These are phyloP conservation scores for Schizothorax lantsangensis DNA, from an alignment of 2,797 vertebrate genomes.

Conservation along the genomic window DNA sequence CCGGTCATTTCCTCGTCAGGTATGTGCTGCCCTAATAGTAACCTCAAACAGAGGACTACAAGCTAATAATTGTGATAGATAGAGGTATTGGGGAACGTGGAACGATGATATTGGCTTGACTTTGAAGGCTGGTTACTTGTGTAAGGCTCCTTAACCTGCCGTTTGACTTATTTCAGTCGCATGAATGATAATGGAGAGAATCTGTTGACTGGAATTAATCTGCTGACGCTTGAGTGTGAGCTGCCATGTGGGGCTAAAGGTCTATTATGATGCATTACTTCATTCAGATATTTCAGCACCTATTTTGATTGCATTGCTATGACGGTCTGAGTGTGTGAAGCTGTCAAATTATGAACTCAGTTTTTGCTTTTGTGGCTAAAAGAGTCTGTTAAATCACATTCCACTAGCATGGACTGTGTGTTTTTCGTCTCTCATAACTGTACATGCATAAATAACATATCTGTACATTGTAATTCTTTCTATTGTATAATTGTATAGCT, in stretches of 20 bases:
- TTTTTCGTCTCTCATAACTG: not conserved
- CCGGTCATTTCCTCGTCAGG: not conserved
- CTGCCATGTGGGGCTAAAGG: not conserved
- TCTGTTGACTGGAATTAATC: slow-evolving; percentile 27
- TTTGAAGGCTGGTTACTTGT: slow-evolving; percentile 5
- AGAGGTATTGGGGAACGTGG: not conserved
- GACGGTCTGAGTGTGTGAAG: not conserved
- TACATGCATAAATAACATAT: not conserved
- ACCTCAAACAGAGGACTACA: not conserved
- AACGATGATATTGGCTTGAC: slow-evolving; percentile 20
- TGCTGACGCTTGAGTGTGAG: not conserved
- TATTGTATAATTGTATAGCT: not conserved
- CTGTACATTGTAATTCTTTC: not conserved
- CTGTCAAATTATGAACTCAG: slow-evolving; percentile 1
- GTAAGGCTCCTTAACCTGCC: not conserved
- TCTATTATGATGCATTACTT: slow-evolving; percentile 1
- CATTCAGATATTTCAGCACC: not conserved
- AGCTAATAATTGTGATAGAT: slow-evolving; percentile 14
- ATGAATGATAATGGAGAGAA: slow-evolving; percentile 24
- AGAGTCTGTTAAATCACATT: not conserved
- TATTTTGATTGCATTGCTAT: slow-evolving; percentile 16
- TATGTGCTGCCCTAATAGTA: not conserved
- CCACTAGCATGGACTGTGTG: not conserved
- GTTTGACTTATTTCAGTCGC: not conserved
- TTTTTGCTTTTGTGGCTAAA: not conserved